phyloP scores from a whole-genome alignment of 2,797 vertebrate genomes.

The Distichodus sexfasciatus region DNA sequence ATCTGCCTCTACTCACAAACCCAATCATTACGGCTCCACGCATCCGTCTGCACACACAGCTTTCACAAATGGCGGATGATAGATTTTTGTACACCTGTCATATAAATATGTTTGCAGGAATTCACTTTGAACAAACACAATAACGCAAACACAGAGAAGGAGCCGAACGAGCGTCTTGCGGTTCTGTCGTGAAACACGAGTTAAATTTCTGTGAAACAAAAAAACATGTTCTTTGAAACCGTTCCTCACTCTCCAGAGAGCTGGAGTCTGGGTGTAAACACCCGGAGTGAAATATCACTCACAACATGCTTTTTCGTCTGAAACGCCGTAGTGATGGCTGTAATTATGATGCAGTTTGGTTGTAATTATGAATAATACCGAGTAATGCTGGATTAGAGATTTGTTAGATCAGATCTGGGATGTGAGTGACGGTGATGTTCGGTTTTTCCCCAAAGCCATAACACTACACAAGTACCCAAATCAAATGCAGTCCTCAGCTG shows the following conservation, averaged over 20 bases:
- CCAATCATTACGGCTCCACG: conserved; percentile 14
- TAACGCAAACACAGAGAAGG: neutral
- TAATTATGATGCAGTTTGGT: neutral
- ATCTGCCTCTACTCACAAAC: too few species aligned
- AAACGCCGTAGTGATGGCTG: neutral
- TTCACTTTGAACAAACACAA: conserved; percentile 1
- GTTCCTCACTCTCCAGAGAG: conserved; percentile 1
- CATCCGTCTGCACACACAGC: neutral
- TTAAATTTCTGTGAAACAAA: conserved; percentile 16
- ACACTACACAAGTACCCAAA: too few species aligned
- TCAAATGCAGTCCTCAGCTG: too few species aligned
- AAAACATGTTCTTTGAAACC: neutral
- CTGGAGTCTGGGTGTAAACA: conserved; percentile 2
- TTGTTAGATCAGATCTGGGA: too few species aligned
- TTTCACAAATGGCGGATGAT: neutral
- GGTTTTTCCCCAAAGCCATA: too few species aligned
- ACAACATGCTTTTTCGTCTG: too few species aligned
- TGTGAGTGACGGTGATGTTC: too few species aligned
- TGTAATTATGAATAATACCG: too few species aligned
- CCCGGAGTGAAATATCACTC: neutral
- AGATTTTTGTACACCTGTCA: neutral
- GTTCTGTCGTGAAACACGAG: neutral
- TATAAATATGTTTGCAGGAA: conserved; percentile 5
- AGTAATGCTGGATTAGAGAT: too few species aligned
- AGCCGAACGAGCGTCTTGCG: neutral